These are phyloP conservation scores for Apotomis betuletana DNA, from an alignment of 2,888 invertebrate species.

Conservation along the genomic window DNA sequence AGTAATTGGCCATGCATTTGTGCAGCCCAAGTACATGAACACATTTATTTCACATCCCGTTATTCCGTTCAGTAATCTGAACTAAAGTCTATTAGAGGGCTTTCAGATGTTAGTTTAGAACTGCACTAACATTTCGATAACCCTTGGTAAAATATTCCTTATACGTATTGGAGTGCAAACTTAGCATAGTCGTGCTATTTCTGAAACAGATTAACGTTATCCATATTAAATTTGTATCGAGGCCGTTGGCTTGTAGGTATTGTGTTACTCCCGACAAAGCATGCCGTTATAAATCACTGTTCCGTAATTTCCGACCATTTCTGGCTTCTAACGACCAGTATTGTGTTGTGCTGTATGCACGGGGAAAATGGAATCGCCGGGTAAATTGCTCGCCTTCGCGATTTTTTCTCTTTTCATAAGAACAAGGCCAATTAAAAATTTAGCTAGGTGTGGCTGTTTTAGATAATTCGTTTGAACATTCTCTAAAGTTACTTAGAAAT, in stretches of 20 bases:
- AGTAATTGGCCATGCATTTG: too few species aligned
- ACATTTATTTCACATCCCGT: too few species aligned
- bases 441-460: too few species aligned
- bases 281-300: constrained; percentile 70
- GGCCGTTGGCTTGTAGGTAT: constrained; percentile 61
- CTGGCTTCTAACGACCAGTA: constrained; percentile 67
- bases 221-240: constrained; percentile 52
- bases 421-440: constrained; percentile 11
- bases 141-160: too few species aligned
- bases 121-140: too few species aligned
- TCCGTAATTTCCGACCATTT: constrained; percentile 76
- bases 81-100: too few species aligned
- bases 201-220: constrained; percentile 65
- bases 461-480: too few species aligned
- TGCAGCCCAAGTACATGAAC: too few species aligned
- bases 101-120: too few species aligned
- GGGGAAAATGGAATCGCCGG: constrained; percentile 32
- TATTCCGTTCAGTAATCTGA: too few species aligned
- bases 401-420: constrained; percentile 13
- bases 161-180: too few species aligned
- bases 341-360: constrained; percentile 59
- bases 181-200: constrained; percentile 39
- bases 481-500: too few species aligned
- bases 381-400: constrained; percentile 16
- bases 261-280: constrained; percentile 57